phyloP scores from a whole-genome alignment of 2,888 invertebrate genomes.

The Julus scandinavius region DNA sequence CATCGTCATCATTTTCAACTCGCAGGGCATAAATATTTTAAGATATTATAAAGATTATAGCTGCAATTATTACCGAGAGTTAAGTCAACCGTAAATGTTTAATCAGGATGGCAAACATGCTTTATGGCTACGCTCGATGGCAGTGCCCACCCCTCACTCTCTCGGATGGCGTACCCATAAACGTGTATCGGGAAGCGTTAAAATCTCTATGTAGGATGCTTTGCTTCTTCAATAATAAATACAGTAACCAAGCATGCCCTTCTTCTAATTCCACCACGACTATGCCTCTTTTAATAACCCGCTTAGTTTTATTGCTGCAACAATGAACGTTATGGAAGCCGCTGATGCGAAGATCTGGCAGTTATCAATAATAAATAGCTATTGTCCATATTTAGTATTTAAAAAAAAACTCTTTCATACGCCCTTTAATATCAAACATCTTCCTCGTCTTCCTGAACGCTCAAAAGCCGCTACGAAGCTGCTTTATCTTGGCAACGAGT shows the following conservation, averaged over 20 bases:
- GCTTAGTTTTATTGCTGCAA: not conserved
- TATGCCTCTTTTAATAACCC: not conserved
- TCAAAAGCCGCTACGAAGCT: too few relatives aligned
- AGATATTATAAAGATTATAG: constrained; percentile 18
- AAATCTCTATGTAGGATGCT: not conserved
- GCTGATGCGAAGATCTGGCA: not conserved
- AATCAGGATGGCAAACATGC: constrained; percentile 8
- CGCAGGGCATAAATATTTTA: not conserved
- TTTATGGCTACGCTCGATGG: too few relatives aligned
- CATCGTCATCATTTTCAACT: constrained; percentile 22
- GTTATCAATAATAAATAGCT: constrained; percentile 28
- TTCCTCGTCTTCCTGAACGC: not conserved
- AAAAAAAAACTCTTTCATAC: not conserved
- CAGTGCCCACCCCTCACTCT: not conserved
- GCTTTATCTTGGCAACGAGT: not conserved
- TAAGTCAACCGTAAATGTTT: constrained; percentile 35
- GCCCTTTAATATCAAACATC: not conserved
- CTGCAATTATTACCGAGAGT: constrained; percentile 39
- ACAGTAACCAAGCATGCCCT: not conserved
- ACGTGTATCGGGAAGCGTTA: not conserved
- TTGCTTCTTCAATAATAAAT: not conserved
- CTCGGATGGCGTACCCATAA: not conserved
- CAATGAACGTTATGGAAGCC: constrained; percentile 1
- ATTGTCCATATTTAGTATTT: constrained; percentile 15
- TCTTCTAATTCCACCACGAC: not conserved